Conservation (phyloP, 1,140 invertebrate species). For the Drosophila serrata region DNA sequence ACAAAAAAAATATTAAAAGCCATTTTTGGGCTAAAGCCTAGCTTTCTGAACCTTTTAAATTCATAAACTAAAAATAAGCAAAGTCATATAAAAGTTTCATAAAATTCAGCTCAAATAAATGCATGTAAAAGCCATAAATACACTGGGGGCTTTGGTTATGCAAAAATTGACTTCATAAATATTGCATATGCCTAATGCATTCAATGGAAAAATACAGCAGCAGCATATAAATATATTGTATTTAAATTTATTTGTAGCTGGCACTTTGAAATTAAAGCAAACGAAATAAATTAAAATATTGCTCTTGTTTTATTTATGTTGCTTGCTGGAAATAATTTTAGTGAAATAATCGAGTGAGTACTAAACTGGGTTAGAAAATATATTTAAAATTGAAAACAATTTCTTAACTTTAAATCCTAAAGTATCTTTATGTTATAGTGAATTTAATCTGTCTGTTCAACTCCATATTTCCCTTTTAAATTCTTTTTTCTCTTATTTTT, state of each 20-base stretch:
- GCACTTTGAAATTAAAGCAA: background rate
- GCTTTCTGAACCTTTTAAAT: background rate
- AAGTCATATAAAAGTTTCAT: background rate
- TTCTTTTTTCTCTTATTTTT: constrained; percentile 16
- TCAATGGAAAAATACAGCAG: constrained; percentile 6
- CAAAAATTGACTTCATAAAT: constrained; percentile 37
- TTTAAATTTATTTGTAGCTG: background rate
- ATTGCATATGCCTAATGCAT: constrained; percentile 21
- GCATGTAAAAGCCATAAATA: constrained; percentile 26
- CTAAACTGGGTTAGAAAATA: background rate
- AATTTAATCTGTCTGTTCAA: background rate
- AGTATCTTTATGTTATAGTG: background rate
- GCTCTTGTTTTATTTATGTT: background rate
- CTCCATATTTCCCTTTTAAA: background rate
- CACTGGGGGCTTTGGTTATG: constrained; percentile 29
- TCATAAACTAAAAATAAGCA: background rate
- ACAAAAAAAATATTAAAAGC: background rate
- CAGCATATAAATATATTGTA: constrained; percentile 6
- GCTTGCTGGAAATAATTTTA: background rate
- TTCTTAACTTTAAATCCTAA: background rate
- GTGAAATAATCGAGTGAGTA: background rate
- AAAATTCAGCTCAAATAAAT: constrained; percentile 12
- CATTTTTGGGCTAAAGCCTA: background rate
- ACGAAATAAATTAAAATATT: background rate
- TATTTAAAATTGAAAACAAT: background rate